A percentile compares a stretch with the other conserved stretches of the same genome.
phyloP scores from a whole-genome alignment of 64 coral and sea anemone genomes.

The Montipora sp. region DNA sequence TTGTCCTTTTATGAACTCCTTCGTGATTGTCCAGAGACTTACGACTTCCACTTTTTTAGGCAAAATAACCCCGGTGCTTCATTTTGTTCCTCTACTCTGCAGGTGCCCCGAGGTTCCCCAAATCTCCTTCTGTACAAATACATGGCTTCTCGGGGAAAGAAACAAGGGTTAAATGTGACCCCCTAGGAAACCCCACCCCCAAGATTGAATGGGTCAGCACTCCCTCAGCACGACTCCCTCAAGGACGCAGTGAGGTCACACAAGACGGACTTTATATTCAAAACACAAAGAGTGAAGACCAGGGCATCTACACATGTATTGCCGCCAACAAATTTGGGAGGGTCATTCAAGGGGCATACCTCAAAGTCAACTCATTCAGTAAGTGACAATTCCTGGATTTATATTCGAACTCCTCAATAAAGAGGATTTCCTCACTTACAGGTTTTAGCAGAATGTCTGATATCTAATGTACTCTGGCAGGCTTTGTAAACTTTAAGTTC shows the following conservation, averaged over 20 bases:
- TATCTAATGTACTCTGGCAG: no score
- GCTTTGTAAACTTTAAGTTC: no score
- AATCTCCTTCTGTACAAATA: no score
- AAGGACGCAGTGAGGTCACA: background rate
- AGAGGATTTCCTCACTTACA: background rate
- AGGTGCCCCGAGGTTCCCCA: no score
- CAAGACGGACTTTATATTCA: slow-evolving; percentile 9
- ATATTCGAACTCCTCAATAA: background rate
- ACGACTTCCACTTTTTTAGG: background rate
- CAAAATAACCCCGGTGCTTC: background rate
- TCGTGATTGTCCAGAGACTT: background rate
- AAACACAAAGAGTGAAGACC: background rate
- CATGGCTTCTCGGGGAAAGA: no score
- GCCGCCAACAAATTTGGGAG: slow-evolving; percentile 43
- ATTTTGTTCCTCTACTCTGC: no score
- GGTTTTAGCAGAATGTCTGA: no score
- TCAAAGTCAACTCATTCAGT: slow-evolving; percentile 15
- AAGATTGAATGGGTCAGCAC: no score
- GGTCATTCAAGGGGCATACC: slow-evolving; percentile 25
- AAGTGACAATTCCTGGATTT: background rate
- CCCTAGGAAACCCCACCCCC: no score
- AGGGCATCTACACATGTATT: slow-evolving; percentile 55
- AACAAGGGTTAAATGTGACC: no score
- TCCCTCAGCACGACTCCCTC: no score
- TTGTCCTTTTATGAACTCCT: background rate